Evolutionary conservation across 2,797 vertebrate genomes (phyloP).

Genomic region (Mormyrus hasselquistii): DNA sequence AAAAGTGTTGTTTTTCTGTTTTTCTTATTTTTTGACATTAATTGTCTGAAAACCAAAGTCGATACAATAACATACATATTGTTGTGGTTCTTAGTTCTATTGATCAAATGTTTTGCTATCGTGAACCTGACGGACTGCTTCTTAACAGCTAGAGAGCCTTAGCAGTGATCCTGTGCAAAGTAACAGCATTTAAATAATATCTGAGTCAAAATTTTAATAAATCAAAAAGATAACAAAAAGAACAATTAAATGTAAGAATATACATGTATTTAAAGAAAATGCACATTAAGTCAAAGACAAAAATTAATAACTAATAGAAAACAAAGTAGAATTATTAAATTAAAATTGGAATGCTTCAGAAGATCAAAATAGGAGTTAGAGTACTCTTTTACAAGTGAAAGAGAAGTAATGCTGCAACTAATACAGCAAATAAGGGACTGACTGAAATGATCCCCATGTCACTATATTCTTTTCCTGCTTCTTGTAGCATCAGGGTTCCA

Average conservation of each 20-base stretch:
- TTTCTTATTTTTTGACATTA: not conserved
- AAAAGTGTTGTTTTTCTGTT: not conserved
- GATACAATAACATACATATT: not conserved
- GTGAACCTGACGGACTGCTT: not conserved
- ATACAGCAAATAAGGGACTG: not conserved
- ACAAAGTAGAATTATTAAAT: not conserved
- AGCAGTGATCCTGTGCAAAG: not conserved
- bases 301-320: not conserved
- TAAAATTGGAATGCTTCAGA: constrained; percentile 1
- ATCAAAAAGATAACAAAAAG: constrained; percentile 1
- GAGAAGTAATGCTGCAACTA: not conserved
- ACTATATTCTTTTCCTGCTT: not conserved
- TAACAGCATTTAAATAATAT: not conserved
- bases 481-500: not conserved
- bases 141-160: not conserved
- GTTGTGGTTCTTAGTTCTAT: not conserved
- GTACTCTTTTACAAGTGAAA: not conserved
- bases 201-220: not conserved
- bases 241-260: not conserved
- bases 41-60: not conserved
- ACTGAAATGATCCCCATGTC: not conserved
- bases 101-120: not conserved
- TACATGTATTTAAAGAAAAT: not conserved
- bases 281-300: not conserved
- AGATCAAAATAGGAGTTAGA: not conserved